These are phyloP conservation scores for Lipotes vexillifer DNA, from an alignment of 2,113 vertebrate species.

Conservation along the genomic window DNA sequence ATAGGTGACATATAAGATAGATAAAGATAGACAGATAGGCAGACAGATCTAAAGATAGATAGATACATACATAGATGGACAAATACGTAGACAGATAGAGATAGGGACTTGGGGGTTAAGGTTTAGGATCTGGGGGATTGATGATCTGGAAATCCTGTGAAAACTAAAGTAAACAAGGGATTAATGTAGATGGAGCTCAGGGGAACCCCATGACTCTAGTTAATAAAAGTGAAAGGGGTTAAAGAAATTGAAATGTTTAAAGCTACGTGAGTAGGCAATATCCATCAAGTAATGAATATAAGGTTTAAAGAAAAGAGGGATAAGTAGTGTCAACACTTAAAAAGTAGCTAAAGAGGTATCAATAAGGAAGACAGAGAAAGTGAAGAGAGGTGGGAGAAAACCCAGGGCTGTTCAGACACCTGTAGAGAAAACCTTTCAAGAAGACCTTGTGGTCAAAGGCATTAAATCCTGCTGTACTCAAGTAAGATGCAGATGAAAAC, in stretches of 20 bases:
- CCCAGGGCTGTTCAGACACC: background rate
- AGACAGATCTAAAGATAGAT: background rate
- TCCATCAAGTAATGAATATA: background rate
- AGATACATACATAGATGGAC: fast-evolving
- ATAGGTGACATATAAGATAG: background rate
- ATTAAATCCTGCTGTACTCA: background rate
- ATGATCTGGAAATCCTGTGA: background rate
- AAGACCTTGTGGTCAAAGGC: background rate
- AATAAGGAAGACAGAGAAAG: background rate
- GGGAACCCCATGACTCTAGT: background rate
- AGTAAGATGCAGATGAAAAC: background rate
- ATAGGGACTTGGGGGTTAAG: background rate
- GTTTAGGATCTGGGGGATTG: background rate
- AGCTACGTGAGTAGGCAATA: background rate
- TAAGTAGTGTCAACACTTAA: background rate
- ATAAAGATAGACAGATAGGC: background rate
- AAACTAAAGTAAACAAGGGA: background rate
- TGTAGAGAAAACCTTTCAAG: background rate
- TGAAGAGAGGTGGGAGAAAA: background rate
- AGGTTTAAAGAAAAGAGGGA: background rate
- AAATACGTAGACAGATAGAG: background rate
- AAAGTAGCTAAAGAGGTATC: background rate
- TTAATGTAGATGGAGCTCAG: background rate
- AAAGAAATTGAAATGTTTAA: background rate
- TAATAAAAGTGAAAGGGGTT: background rate